Base-by-base conservation (phyloP, 1,140 invertebrate genomes). In the Cepaea nemoralis region DNA sequence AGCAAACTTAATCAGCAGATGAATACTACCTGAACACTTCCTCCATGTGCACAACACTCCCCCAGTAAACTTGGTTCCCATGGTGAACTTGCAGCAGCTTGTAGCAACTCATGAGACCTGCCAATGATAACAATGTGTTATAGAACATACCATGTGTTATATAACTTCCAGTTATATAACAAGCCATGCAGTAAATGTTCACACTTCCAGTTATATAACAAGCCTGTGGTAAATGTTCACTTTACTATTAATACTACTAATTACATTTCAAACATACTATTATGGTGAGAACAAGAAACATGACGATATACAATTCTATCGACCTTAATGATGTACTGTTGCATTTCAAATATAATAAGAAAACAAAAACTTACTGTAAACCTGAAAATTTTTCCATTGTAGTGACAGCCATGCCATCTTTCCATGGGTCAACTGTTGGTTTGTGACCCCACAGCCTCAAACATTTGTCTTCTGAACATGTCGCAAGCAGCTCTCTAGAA, bases 31-130 rank as follows among this genome's bases (percentile, higher is more conserved):
- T 87, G 85, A 8, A 89, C 87, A 48, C 86, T 83, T 35, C 87
- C 89, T 70, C 85, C 87, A 81, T 90, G 89, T 22, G 82, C 89
- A 10, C 87, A 81, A 83, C 87, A 90, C 81, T 90, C 89, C n/a
- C 89, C 89, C 22, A 90, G 55, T n/a, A 90, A 78, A n/a, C 71
- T 80, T 77, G 83, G 84, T 50, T 84, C 83, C 39, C 84, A 74
- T 39, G 27, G 39, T 45, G 71, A 74, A 45, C 27, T 74, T 70
- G 35, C 35, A 40, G 69, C 19, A 33, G 27, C 77, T n/a, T 12
- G 73, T 45, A 50, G 63, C 48, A 73, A 70, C 37, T 79, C 67
- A 73, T 81, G 16, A 45, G 71, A 74, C 33, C 71, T 74, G 33
- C 31, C 31, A n/a, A 63, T 31, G 33, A 55, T 22, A 55, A 22